phyloP scores from a whole-genome alignment of 2,888 invertebrate genomes.

The Spisula solida region DNA sequence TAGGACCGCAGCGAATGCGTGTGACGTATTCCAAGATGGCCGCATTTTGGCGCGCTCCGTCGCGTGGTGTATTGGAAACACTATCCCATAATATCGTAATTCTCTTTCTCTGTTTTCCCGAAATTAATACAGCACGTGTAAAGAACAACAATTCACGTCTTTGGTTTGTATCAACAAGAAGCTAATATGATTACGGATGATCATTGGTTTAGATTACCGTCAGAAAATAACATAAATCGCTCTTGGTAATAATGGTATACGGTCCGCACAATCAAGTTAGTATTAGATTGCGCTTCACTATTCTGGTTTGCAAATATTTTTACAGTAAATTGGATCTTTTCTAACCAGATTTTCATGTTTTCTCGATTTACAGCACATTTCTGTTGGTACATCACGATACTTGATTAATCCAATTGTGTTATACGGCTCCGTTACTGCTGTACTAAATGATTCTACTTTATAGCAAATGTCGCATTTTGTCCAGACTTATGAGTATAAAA shows the following conservation, averaged over 20 bases:
- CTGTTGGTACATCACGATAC: conserved; percentile 59
- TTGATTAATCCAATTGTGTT: conserved; percentile 52
- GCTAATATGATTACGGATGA: conserved; percentile 67
- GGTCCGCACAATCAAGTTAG: conserved; percentile 66
- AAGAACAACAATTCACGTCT: conserved; percentile 64
- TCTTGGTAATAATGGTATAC: conserved; percentile 71
- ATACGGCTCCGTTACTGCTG: background rate
- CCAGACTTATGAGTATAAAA: conserved; percentile 5
- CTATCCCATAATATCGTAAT: conserved; percentile 52
- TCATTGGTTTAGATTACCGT: conserved; percentile 74
- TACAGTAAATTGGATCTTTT: conserved; percentile 72
- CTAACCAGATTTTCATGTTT: conserved; percentile 67
- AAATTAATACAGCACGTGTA: conserved; percentile 72
- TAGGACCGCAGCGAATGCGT: conserved; percentile 41
- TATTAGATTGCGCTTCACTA: conserved; percentile 66
- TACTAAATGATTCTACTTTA: conserved; percentile 17
- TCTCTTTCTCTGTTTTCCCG: conserved; percentile 67
- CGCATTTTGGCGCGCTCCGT: conserved; percentile 51
- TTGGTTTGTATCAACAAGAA: conserved; percentile 74
- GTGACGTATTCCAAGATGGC: conserved; percentile 64
- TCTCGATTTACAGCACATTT: conserved; percentile 56
- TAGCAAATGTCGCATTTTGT: conserved; percentile 1
- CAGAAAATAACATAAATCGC: conserved; percentile 71
- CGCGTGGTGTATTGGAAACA: conserved; percentile 57
- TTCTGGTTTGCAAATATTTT: conserved; percentile 73